Evolutionary conservation across 1,140 invertebrate species (phyloP).

Genomic region (Drosophila virilis): DNA sequence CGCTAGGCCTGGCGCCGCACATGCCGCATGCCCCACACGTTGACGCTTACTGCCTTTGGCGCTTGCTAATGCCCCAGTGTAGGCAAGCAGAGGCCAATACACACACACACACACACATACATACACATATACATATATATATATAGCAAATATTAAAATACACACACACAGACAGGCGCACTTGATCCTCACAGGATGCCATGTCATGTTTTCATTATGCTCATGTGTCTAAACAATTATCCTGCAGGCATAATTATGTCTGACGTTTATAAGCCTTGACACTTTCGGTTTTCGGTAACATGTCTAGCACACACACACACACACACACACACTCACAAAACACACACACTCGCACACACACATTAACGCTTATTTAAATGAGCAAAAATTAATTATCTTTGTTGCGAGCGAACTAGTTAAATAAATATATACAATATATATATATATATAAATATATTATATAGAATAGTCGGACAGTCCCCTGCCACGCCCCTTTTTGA

Average conservation of each 20-base stretch:
- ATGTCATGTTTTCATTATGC: slow-evolving; percentile 84
- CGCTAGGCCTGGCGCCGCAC: neutral
- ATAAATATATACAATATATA: neutral
- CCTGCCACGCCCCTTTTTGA: neutral
- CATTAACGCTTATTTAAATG: slow-evolving; percentile 53
- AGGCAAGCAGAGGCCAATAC: slow-evolving; percentile 39
- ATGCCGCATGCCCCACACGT: slow-evolving; percentile 22
- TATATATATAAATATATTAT: neutral
- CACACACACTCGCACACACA: slow-evolving; percentile 2
- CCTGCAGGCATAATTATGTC: slow-evolving; percentile 83
- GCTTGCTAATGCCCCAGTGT: slow-evolving; percentile 64
- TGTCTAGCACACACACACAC: slow-evolving; percentile 52
- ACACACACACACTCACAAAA: slow-evolving; percentile 23
- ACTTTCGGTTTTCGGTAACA: slow-evolving; percentile 81
- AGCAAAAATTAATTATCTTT: slow-evolving; percentile 68
- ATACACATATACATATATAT: slow-evolving; percentile 15
- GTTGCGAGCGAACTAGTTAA: neutral
- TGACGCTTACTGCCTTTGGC: slow-evolving; percentile 53
- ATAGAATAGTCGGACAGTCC: neutral
- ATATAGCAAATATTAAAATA: too few relatives aligned
- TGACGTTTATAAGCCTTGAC: slow-evolving; percentile 84
- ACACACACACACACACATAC: neutral
- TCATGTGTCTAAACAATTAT: slow-evolving; percentile 84
- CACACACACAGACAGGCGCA: neutral
- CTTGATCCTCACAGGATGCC: slow-evolving; percentile 80